Percentiles rank a stretch among this genome's conserved stretches.
phyloP scores from a whole-genome alignment of 1,140 invertebrate genomes.

The Trissolcus basalis region DNA sequence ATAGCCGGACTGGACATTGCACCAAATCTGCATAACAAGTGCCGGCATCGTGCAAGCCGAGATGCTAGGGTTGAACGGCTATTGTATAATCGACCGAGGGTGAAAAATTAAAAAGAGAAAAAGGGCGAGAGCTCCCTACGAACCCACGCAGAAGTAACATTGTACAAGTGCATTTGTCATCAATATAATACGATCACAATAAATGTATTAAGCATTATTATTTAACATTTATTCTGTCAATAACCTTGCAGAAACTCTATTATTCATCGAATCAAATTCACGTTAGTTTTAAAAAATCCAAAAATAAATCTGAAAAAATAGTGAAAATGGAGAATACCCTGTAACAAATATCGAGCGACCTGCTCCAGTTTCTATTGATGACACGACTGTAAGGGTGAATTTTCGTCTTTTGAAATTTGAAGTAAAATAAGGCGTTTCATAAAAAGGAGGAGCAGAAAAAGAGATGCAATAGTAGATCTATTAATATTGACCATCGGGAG shows the following conservation, averaged over 20 bases:
- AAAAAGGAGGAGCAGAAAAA: conserved; percentile 5
- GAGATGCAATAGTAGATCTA: background rate
- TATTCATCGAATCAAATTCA: too few relatives aligned
- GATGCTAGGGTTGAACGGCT: conserved; percentile 19
- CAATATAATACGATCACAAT: conserved; percentile 26
- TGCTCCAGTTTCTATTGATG: conserved; percentile 56
- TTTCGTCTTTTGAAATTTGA: too few relatives aligned
- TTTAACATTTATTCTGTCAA: too few relatives aligned
- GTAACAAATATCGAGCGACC: conserved; percentile 62
- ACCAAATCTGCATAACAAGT: conserved; percentile 24
- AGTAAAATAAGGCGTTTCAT: too few relatives aligned
- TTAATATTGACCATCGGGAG: too few relatives aligned
- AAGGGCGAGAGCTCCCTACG: conserved; percentile 9
- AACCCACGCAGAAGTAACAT: conserved; percentile 21
- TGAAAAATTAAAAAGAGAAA: conserved; percentile 23
- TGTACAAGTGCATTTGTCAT: conserved; percentile 32
- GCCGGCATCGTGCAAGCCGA: background rate
- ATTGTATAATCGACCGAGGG: conserved; percentile 34
- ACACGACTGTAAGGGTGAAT: conserved; percentile 17
- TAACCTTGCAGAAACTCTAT: too few relatives aligned
- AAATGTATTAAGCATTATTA: conserved; percentile 11
- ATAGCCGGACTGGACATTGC: conserved; percentile 15
- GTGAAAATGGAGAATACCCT: conserved; percentile 1
- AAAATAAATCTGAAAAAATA: background rate
- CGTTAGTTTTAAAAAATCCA: background rate